Conservation (phyloP, 2,888 invertebrate species). For the Nomada fabriciana region DNA sequence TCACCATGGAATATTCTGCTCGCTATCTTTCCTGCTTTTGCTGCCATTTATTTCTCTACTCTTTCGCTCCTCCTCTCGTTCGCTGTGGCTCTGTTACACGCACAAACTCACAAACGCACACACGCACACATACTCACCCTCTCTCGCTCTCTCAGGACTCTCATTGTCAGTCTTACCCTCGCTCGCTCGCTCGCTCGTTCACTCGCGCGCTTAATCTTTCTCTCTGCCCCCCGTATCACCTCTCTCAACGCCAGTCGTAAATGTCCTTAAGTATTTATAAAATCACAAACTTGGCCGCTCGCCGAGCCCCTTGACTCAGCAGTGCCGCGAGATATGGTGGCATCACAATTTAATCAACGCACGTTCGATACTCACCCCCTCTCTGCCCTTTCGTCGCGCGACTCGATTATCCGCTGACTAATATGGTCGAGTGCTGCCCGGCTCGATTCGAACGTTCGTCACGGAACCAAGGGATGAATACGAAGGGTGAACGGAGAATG, state of each 20-base stretch:
- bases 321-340: constrained; percentile 91
- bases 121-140: background rate
- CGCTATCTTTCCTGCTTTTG: constrained; percentile 1
- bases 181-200: constrained; percentile 7
- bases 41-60: background rate
- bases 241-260: constrained; percentile 70
- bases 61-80: constrained; percentile 6
- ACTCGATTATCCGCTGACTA: constrained; percentile 35
- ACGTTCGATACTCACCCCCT: constrained; percentile 73
- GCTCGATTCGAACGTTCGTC: background rate
- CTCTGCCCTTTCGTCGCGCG: constrained; percentile 32
- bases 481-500: background rate
- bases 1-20: constrained; percentile 27
- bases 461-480: background rate
- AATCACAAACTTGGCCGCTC: constrained; percentile 84
- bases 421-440: background rate
- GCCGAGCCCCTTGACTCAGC: constrained; percentile 84
- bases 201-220: background rate
- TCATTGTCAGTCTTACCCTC: background rate
- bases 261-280: constrained; percentile 84
- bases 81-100: background rate
- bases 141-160: too few species aligned
- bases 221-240: constrained; percentile 21
- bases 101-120: background rate
- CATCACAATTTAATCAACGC: constrained; percentile 88